Evolutionary conservation across 2,888 invertebrate species (phyloP), one percentile per base, ranked within the genome.

Genomic region (Rhamphomyia laevipes): DNA sequence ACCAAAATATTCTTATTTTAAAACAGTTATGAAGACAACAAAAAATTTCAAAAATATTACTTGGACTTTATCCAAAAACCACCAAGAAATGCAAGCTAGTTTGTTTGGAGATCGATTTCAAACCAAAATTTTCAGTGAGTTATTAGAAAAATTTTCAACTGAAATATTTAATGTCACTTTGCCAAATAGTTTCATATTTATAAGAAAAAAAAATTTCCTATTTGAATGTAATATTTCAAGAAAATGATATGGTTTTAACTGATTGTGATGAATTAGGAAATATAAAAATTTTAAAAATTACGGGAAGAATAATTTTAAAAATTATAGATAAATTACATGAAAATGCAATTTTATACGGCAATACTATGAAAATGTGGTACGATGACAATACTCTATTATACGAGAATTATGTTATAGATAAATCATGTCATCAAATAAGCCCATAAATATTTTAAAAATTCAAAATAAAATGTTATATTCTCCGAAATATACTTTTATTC

Each of bases 1-100:
- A 61, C 52, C 57, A 33, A 60, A 61, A 45, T 58, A 61, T 43
- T 46, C 54, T 7, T 59, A 50, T 50, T 59, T 58, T 42, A 60
- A 59, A 53, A 52, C 48, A 50, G 37, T 48, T 13, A 31, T 52
- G 0, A 50, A 51, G 44, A 51, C 49, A 38, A 16, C 15, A n/a
- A 51, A 51, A 45, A 59, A 61, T 52, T 59, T 55, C 33, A 55
- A 54, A 52, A 56, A 51, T 37, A 17, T 49, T 13, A 46, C 46
- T 4, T 15, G n/a, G n/a, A 43, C 42, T 7, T 17, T 46, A 16
- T 30, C 46, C 3, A n/a, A 37, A 38, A 17, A 30, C 1, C 46
- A 49, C 35, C 49, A 49, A 31, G 5, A 13, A 30, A 13, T 46
- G 9, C 49, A 49, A 18, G 27, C 49, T n/a, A 13, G 7, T 42